phyloP scores from a whole-genome alignment of 1,140 invertebrate genomes.

The Aporrectodea caliginosa region DNA sequence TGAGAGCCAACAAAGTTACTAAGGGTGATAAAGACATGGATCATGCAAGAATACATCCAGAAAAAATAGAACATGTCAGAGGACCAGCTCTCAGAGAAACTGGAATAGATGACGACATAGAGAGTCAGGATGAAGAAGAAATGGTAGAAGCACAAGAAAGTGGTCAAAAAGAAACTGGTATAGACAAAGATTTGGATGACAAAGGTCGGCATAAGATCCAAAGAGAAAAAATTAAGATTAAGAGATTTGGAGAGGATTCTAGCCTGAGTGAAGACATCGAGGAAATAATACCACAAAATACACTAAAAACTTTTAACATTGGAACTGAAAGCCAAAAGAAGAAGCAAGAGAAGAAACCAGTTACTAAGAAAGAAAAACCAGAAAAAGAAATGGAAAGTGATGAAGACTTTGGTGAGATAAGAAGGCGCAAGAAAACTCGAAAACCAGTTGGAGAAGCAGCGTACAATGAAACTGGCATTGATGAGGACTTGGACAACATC shows the following conservation, averaged over 20 bases:
- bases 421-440: background rate
- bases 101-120: background rate
- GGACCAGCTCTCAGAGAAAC: too few relatives aligned
- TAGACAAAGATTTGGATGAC: background rate
- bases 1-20: background rate
- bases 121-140: background rate
- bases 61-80: too few relatives aligned
- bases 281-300: too few relatives aligned
- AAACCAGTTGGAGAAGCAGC: too few relatives aligned
- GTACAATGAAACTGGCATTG: background rate
- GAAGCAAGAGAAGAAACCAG: background rate
- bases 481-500: background rate
- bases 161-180: background rate
- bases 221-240: background rate
- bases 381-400: too few relatives aligned
- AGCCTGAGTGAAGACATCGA: too few relatives aligned
- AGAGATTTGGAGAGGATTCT: background rate
- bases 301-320: background rate
- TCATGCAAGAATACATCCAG: too few relatives aligned
- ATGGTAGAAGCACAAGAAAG: too few relatives aligned
- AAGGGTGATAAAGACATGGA: too few relatives aligned
- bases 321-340: background rate
- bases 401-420: too few relatives aligned
- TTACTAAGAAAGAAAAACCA: background rate
- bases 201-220: background rate